Conservation (phyloP, 2,113 vertebrate species). For the Conger conger region DNA sequence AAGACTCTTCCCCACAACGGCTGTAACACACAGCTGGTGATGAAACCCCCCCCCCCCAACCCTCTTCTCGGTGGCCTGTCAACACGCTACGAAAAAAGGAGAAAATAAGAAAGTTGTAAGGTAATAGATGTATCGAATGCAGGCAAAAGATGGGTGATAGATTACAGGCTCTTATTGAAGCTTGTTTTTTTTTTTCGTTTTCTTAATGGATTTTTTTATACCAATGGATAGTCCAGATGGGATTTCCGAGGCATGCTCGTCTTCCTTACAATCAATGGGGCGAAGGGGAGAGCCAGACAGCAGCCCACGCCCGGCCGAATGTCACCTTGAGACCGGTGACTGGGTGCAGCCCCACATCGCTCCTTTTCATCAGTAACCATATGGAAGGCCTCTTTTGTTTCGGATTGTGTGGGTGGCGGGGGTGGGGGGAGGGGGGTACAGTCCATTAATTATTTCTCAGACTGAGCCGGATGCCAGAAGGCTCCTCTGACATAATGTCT, state of each 20-base stretch:
- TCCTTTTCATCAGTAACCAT: constrained; percentile 7
- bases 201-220: constrained; percentile 21
- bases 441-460: constrained; percentile 29
- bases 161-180: constrained; percentile 22
- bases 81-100: not conserved
- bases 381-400: constrained; percentile 14
- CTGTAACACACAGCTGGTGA: not conserved
- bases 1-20: not conserved
- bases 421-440: not conserved
- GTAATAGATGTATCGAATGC: constrained; percentile 8
- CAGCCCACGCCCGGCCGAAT: not conserved
- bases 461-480: constrained; percentile 12
- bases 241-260: constrained; percentile 15
- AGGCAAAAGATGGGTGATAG: constrained; percentile 25
- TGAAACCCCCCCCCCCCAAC: not conserved
- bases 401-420: not conserved
- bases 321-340: constrained; percentile 12
- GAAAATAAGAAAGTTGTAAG: constrained; percentile 6
- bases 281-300: constrained; percentile 6
- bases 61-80: not conserved
- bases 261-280: constrained; percentile 34
- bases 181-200: not conserved
- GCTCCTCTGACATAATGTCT: not conserved
- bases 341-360: not conserved
- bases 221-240: constrained; percentile 31